Conservation (phyloP, 2,888 invertebrate species). For the Pogonocherus hispidulus region DNA sequence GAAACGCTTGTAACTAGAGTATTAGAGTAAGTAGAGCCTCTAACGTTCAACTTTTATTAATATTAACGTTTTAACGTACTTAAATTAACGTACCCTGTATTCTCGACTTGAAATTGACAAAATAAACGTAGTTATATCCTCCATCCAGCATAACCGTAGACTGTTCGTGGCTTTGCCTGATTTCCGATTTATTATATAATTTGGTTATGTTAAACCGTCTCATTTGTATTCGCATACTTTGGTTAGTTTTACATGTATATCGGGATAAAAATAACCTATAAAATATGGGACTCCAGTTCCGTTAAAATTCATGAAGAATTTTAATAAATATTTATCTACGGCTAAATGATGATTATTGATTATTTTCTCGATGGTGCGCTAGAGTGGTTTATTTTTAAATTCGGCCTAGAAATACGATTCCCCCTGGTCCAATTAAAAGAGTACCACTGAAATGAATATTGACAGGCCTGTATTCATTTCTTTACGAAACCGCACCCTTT, state of each 20-base stretch:
- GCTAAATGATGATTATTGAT: conserved; percentile 1
- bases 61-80: too few relatives aligned
- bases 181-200: not conserved
- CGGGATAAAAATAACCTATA: not conserved
- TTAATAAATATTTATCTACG: conserved; percentile 9
- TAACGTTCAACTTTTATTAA: too few relatives aligned
- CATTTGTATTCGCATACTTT: conserved; percentile 1
- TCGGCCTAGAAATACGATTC: not conserved
- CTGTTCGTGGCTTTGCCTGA: not conserved
- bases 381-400: conserved; percentile 13
- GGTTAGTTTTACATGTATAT: not conserved
- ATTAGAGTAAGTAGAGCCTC: too few relatives aligned
- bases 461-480: not conserved
- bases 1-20: too few relatives aligned
- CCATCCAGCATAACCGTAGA: not conserved
- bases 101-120: too few relatives aligned
- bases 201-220: not conserved
- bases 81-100: too few relatives aligned
- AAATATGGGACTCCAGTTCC: not conserved
- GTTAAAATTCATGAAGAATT: conserved; percentile 2
- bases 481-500: conserved; percentile 2
- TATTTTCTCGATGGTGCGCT: not conserved
- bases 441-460: not conserved
- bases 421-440: conserved; percentile 6
- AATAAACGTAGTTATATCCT: too few relatives aligned